Conservation (phyloP, 2,888 invertebrate genomes). For the Hyalella azteca region DNA sequence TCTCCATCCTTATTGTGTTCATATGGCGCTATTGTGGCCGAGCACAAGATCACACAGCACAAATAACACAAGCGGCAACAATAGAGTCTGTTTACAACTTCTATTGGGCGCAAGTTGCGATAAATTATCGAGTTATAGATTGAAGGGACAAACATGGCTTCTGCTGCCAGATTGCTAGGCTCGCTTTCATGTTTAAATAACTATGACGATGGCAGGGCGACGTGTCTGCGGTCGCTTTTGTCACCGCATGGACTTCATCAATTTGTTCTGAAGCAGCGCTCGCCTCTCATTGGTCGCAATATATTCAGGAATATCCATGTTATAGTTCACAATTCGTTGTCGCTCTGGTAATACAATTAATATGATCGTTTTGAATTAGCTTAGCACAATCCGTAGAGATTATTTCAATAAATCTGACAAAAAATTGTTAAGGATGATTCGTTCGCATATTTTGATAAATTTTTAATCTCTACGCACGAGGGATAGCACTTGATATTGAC, state of each 20-base stretch:
- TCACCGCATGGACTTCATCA: background rate
- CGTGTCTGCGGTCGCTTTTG: background rate
- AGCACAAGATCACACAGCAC: constrained; percentile 4
- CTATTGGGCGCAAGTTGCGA: background rate
- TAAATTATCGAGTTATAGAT: constrained; percentile 29
- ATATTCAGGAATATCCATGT: too few relatives aligned
- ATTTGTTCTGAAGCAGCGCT: background rate
- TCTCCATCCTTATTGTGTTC: constrained; percentile 31
- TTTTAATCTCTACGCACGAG: too few relatives aligned
- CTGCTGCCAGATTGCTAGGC: background rate
- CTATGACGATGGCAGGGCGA: background rate
- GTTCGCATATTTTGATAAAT: too few relatives aligned
- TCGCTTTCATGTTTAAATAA: background rate
- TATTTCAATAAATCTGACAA: too few relatives aligned
- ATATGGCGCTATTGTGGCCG: background rate
- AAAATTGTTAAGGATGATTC: too few relatives aligned
- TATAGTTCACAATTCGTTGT: too few relatives aligned
- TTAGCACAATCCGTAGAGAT: too few relatives aligned
- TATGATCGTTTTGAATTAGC: too few relatives aligned
- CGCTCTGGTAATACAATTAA: too few relatives aligned
- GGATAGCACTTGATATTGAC: too few relatives aligned
- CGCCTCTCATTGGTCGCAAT: background rate
- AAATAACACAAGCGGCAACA: constrained; percentile 20
- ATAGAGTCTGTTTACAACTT: constrained; percentile 18
- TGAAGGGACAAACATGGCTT: background rate